A percentile compares a stretch with the other conserved stretches of the same genome.
Evolutionary conservation across 2,797 vertebrate species (phyloP).

Genomic region (Xiphorhynchus erythropygius): DNA sequence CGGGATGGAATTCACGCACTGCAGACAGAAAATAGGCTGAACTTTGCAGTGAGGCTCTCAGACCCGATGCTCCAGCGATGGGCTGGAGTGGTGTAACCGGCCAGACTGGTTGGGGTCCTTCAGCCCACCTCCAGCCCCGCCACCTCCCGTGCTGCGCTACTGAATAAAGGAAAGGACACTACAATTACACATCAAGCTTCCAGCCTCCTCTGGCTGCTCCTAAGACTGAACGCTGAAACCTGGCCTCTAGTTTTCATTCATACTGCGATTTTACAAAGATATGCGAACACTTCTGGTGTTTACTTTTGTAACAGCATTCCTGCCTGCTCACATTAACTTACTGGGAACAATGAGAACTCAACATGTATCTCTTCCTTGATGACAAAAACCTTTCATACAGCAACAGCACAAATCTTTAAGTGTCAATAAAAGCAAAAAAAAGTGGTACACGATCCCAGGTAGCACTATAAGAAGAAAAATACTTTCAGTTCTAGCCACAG

Average conservation of each 20-base stretch:
- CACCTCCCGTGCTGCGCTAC: not conserved
- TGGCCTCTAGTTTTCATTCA: not conserved
- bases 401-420: not conserved
- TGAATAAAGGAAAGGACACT: not conserved
- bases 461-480: not conserved
- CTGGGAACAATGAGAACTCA: not conserved
- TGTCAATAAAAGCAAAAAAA: not conserved
- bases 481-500: not conserved
- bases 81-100: constrained; percentile 60
- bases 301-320: not conserved
- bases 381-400: not conserved
- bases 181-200: not conserved
- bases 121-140: not conserved
- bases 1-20: constrained; percentile 65
- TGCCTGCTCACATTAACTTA: not conserved
- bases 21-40: constrained; percentile 40
- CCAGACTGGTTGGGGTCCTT: constrained; percentile 54
- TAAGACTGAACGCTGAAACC: not conserved
- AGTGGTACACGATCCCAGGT: not conserved
- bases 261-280: not conserved
- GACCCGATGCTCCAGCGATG: constrained; percentile 64
- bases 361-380: not conserved
- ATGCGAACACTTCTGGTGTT: not conserved
- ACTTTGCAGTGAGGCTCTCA: constrained; percentile 60
- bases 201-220: not conserved